phyloP scores from a whole-genome alignment of 2,888 invertebrate species.

The Eustalomyia histrio region DNA sequence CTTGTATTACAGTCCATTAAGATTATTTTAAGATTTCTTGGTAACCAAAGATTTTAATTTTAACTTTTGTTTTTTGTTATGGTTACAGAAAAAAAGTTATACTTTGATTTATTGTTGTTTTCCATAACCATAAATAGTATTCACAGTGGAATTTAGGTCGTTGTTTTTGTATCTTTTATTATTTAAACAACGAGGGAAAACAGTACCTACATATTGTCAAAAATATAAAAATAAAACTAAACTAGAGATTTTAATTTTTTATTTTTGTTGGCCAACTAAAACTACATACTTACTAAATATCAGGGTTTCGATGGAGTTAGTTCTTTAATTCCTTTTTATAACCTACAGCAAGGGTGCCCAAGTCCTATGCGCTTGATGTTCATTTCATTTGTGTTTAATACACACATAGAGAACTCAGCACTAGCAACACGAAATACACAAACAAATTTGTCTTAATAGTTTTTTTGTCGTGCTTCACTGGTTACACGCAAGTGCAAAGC shows the following conservation, averaged over 20 bases:
- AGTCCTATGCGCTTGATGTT: no score
- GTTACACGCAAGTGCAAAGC: no score
- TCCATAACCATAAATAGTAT: conserved; percentile 53
- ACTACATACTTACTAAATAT: no score
- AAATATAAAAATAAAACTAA: conserved; percentile 3
- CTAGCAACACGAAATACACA: no score
- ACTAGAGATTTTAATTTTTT: background rate
- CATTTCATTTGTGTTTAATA: no score
- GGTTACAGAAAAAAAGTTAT: background rate
- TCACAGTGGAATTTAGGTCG: conserved; percentile 58
- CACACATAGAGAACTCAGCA: no score
- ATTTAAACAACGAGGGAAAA: background rate
- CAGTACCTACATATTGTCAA: background rate
- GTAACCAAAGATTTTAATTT: conserved; percentile 11
- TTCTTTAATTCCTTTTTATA: no score
- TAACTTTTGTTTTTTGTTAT: background rate
- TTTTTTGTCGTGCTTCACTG: no score
- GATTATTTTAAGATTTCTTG: conserved; percentile 46
- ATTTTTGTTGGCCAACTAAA: background rate
- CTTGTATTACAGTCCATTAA: conserved; percentile 31
- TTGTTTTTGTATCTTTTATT: conserved; percentile 4
- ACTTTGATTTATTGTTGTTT: conserved; percentile 48
- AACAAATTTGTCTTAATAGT: no score
- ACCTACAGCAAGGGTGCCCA: no score
- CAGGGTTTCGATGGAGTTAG: no score